Conservation (phyloP, 2,797 vertebrate genomes). For the Epinephelus awoara region DNA sequence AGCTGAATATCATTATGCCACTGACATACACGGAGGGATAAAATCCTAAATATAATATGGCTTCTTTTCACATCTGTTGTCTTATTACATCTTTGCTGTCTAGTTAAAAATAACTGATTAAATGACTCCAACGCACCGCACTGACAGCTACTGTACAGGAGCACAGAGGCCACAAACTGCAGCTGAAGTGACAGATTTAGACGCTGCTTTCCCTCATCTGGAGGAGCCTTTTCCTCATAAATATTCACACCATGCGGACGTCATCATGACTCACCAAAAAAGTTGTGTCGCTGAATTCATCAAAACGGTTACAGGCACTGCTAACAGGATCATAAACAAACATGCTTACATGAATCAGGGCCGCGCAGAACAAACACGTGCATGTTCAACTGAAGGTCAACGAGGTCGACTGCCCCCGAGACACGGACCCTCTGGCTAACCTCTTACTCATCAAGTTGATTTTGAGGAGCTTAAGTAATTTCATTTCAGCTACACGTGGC, state of each 20-base stretch:
- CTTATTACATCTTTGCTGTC: slow-evolving; percentile 54
- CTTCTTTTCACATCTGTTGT: slow-evolving; percentile 12
- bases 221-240: slow-evolving; percentile 57
- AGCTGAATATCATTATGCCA: slow-evolving; percentile 37
- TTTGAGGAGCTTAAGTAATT: slow-evolving; percentile 73
- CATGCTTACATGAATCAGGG: slow-evolving; percentile 11
- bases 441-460: slow-evolving; percentile 70
- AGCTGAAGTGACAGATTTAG: slow-evolving; percentile 57
- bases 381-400: slow-evolving; percentile 43
- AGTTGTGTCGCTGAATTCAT: slow-evolving; percentile 63
- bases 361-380: slow-evolving; percentile 17
- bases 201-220: slow-evolving; percentile 36
- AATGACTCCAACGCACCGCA: slow-evolving; percentile 21
- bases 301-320: slow-evolving; percentile 45
- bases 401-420: slow-evolving; percentile 28
- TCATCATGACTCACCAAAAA: slow-evolving; percentile 59
- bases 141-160: slow-evolving; percentile 52
- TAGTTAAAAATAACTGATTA: slow-evolving; percentile 59
- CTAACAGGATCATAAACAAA: slow-evolving; percentile 44
- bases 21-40: slow-evolving; percentile 37
- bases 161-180: slow-evolving; percentile 44
- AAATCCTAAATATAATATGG: slow-evolving; percentile 48
- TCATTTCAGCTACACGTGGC: slow-evolving; percentile 70
- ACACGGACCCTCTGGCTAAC: slow-evolving; percentile 45
- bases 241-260: slow-evolving; percentile 71